phyloP scores from a whole-genome alignment of 2,797 vertebrate species.

The Helostoma temminkii region DNA sequence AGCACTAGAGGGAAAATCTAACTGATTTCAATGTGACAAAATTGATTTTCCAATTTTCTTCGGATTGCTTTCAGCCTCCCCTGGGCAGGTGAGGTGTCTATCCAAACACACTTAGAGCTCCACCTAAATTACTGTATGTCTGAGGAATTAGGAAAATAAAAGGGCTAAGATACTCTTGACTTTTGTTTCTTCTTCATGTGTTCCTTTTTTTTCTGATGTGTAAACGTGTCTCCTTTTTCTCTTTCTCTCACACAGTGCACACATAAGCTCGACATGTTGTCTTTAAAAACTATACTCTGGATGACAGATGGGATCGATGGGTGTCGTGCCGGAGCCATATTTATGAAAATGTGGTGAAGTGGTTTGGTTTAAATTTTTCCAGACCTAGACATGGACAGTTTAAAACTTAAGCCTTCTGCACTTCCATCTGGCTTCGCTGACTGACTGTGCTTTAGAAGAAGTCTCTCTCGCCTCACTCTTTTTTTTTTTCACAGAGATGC shows the following conservation, averaged over 20 bases:
- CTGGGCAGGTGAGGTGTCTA: constrained; percentile 52
- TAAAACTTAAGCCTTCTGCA: constrained; percentile 38
- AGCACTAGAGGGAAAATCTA: constrained; percentile 68
- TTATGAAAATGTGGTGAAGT: constrained; percentile 44
- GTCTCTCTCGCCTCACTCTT: constrained; percentile 1
- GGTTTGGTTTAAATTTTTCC: constrained; percentile 42
- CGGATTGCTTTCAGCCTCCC: constrained; percentile 78
- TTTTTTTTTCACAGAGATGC: constrained; percentile 14
- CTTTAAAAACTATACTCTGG: constrained; percentile 16
- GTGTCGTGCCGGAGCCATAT: constrained; percentile 30
- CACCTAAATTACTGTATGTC: constrained; percentile 38
- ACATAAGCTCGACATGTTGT: constrained; percentile 32
- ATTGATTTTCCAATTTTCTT: constrained; percentile 88
- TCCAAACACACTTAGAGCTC: constrained; percentile 56
- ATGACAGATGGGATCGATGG: constrained; percentile 35
- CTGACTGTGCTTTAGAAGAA: constrained; percentile 31
- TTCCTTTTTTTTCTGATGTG: neutral
- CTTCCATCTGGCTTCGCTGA: constrained; percentile 49
- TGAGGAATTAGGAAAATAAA: constrained; percentile 36
- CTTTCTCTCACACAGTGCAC: constrained; percentile 2
- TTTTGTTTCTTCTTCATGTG: neutral
- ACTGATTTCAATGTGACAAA: constrained; percentile 78
- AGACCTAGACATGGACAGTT: constrained; percentile 40
- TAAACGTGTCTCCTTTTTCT: neutral
- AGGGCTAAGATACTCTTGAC: neutral